A percentile compares a stretch with the other conserved stretches of the same genome.
These are phyloP conservation scores for Heptranchias perlo DNA, from an alignment of 2,113 vertebrate genomes.

Conservation along the genomic window DNA sequence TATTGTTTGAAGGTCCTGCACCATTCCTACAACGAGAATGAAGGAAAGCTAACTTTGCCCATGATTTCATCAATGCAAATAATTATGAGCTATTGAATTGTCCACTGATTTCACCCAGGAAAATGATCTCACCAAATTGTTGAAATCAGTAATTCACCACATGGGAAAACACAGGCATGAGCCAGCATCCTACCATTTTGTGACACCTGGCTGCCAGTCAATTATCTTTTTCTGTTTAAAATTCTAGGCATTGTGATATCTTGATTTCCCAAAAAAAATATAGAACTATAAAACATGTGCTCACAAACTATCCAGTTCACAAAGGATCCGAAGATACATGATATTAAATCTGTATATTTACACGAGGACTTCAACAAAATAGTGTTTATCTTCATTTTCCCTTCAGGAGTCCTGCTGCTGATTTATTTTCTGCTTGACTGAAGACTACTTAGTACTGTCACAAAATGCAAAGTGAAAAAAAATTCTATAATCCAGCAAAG, in stretches of 20 bases:
- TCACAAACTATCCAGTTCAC: background rate
- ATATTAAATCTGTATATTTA: background rate
- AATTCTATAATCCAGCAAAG: background rate
- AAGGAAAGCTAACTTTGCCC: background rate
- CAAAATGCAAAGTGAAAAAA: constrained; percentile 30
- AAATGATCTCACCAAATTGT: background rate
- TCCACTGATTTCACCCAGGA: background rate
- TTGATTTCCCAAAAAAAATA: background rate
- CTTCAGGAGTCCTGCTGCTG: background rate
- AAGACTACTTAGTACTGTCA: constrained; percentile 28
- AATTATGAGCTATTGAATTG: too few relatives aligned
- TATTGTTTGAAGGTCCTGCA: background rate
- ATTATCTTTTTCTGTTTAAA: background rate
- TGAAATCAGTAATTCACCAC: background rate
- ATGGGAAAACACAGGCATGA: background rate
- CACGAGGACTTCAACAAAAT: background rate
- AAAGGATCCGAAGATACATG: background rate
- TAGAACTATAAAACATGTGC: background rate
- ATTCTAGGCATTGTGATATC: background rate
- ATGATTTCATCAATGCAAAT: background rate
- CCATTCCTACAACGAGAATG: background rate
- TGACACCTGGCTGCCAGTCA: background rate
- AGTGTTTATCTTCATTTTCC: background rate
- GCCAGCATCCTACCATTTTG: background rate
- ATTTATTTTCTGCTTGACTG: background rate